Evolutionary conservation across 1,140 invertebrate species (phyloP).

Genomic region (Megalopta genalis): DNA sequence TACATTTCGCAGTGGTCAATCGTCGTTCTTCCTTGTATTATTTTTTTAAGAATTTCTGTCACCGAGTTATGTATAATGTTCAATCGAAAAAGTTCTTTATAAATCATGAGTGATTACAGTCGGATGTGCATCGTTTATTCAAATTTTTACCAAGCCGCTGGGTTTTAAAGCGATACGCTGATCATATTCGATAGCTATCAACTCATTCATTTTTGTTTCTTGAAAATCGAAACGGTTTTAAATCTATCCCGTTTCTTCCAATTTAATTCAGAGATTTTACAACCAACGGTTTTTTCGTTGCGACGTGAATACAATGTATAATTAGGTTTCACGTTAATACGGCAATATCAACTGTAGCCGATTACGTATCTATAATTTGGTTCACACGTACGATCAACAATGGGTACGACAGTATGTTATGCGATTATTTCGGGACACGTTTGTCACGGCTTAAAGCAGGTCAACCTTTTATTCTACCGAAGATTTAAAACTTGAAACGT

Average conservation of each 20-base stretch:
- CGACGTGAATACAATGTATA: no score
- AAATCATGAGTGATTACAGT: slow-evolving; percentile 36
- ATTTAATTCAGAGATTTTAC: no score
- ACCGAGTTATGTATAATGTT: background rate
- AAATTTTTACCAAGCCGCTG: slow-evolving; percentile 39
- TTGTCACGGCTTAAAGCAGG: no score
- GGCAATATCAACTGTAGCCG: no score
- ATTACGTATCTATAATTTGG: no score
- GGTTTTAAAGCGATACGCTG: slow-evolving; percentile 6
- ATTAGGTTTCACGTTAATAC: no score
- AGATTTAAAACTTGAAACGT: no score
- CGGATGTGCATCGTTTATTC: slow-evolving; percentile 35
- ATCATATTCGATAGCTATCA: background rate
- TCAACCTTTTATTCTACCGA: no score
- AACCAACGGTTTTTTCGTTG: no score
- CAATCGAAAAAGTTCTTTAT: slow-evolving; percentile 19
- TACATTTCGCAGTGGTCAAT: background rate
- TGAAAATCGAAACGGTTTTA: background rate
- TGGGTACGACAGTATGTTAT: no score
- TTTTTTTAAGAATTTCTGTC: background rate
- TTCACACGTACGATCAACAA: no score
- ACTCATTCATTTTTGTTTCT: slow-evolving; percentile 1
- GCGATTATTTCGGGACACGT: no score
- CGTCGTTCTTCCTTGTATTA: background rate
- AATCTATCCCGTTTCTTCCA: slow-evolving; percentile 1